Evolutionary conservation across 2,113 vertebrate genomes (phyloP), one percentile per base, ranked within the genome.

Genomic region (Cheilinus undulatus): DNA sequence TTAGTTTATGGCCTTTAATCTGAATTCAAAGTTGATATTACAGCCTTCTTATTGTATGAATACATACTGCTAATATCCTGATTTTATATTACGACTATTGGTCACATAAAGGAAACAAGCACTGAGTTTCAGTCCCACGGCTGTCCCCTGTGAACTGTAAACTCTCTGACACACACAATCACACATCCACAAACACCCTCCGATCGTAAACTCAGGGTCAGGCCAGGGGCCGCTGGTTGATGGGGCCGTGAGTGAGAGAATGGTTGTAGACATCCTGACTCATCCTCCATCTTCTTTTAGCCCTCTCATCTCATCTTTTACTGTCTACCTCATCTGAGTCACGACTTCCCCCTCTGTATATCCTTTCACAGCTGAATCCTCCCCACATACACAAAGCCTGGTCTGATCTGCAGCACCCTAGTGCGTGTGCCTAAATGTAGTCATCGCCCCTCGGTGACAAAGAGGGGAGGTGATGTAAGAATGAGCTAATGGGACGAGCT

Each of bases 381-480:
- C 42, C 66, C 62, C 48, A 65, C 62, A 69, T 52, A 34, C 54
- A 68, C 9, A 11, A 17, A 26, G 32, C 45, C 51, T 22, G 15
- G 24, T 13, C 56, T 52, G 70, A 75, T 70, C 45, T 45, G 49
- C 27, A 38, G 69, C 54, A 36, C 40, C 71, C 45, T 20, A 34
- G 59, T 49, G 34, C 69, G 27, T 73, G 69, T 72, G 45, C 73
- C 54, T 65, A 27, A 52, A 38, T 63, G 73, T 60, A 80, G 67
- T 90, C 88, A 90, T 82, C 46, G 26, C 80, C 73, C 73, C 74
- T 65, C 42, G 68, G 78, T 73, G 78, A 61, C 73, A 79, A 64
- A 67, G 73, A 73, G 73, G 73, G 59, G 48, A 50, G 73, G 63
- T 87, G 88, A 88, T 84, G 83, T 90, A 86, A 90, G 86, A 72